These are phyloP conservation scores for Brachypterus glaber DNA, from an alignment of 2,888 invertebrate species.

Conservation along the genomic window DNA sequence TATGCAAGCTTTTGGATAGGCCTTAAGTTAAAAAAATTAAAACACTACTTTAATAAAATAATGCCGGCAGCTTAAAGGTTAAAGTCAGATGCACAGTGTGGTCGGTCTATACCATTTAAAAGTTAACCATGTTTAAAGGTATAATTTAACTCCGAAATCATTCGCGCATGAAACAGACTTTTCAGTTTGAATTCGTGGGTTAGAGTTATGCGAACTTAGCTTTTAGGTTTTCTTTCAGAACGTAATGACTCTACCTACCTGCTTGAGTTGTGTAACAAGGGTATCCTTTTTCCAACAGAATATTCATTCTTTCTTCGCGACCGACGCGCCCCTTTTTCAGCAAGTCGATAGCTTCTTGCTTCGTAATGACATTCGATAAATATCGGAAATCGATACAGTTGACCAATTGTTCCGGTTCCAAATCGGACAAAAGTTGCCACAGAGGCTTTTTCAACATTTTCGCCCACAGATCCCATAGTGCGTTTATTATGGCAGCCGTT, in stretches of 20 bases:
- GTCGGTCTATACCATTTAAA: too few species aligned
- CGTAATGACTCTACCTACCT: conserved; percentile 42
- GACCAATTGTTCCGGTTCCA: conserved; percentile 77
- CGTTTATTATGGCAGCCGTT: conserved; percentile 79
- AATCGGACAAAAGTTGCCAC: conserved; percentile 75
- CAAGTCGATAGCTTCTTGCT: conserved; percentile 68
- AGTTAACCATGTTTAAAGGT: too few species aligned
- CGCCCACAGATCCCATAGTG: conserved; percentile 89
- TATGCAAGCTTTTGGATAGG: too few species aligned
- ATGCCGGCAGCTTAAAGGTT: too few species aligned
- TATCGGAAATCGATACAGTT: conserved; percentile 78
- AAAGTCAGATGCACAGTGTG: too few species aligned
- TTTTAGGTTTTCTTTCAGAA: too few species aligned
- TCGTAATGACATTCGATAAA: conserved; percentile 73
- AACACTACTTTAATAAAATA: too few species aligned
- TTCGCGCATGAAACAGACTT: too few species aligned
- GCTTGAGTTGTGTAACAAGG: conserved; percentile 84
- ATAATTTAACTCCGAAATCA: too few species aligned
- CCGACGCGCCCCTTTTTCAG: conserved; percentile 49
- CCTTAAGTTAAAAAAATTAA: too few species aligned
- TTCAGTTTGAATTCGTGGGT: too few species aligned
- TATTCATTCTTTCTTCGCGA: conserved; percentile 54
- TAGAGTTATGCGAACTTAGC: too few species aligned
- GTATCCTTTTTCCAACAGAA: conserved; percentile 59
- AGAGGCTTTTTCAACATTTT: conserved; percentile 74